These are phyloP conservation scores for Polyommatus icarus DNA, from an alignment of 2,888 invertebrate species.

Conservation along the genomic window DNA sequence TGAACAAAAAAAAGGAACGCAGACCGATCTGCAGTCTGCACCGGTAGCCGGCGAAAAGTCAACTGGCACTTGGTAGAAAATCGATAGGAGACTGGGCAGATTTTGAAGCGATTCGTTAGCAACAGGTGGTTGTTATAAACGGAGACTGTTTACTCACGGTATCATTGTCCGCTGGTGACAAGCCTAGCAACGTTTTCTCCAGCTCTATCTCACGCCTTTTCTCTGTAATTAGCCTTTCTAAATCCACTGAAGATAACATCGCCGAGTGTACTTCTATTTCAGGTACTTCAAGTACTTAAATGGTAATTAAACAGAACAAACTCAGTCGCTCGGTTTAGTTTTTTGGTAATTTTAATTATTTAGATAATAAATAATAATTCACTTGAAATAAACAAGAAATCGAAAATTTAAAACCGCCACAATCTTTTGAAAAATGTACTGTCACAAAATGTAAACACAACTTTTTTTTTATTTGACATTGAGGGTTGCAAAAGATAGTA, in stretches of 20 bases:
- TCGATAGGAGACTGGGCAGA: constrained; percentile 36
- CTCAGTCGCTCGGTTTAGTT: not conserved
- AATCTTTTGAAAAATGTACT: constrained; percentile 3
- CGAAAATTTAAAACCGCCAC: not conserved
- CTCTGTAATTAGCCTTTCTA: constrained; percentile 70
- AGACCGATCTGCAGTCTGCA: not conserved
- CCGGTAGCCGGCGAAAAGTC: not conserved
- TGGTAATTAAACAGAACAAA: not conserved
- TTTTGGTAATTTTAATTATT: not conserved
- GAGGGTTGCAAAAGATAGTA: too few relatives aligned
- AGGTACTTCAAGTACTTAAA: not conserved
- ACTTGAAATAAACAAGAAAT: not conserved
- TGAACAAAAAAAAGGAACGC: not conserved
- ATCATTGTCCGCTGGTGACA: constrained; percentile 37
- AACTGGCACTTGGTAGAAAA: constrained; percentile 37
- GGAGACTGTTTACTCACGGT: constrained; percentile 46
- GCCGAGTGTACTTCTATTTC: constrained; percentile 40
- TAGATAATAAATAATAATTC: not conserved
- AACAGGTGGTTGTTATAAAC: constrained; percentile 39
- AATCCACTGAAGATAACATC: constrained; percentile 66
- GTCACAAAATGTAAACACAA: too few relatives aligned
- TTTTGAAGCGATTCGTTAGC: constrained; percentile 35
- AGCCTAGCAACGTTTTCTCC: constrained; percentile 65
- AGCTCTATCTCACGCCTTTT: constrained; percentile 71
- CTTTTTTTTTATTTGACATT: too few relatives aligned